phyloP scores from a whole-genome alignment of 2,113 vertebrate species.

The Lamprologus tigripictilis region DNA sequence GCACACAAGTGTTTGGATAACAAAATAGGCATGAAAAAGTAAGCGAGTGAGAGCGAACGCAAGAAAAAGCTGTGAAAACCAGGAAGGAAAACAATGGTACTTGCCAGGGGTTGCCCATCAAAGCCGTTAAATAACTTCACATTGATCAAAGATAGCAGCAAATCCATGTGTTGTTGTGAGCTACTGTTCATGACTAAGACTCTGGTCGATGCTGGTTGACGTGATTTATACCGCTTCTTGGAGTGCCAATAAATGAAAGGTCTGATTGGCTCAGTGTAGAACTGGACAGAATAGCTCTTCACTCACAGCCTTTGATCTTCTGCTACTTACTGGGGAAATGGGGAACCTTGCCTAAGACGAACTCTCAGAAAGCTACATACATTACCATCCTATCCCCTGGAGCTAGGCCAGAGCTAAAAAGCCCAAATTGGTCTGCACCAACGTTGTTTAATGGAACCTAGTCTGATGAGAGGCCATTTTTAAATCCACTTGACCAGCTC shows the following conservation, averaged over 20 bases:
- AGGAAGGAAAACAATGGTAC: slow-evolving; percentile 46
- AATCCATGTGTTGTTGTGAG: slow-evolving; percentile 74
- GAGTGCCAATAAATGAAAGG: slow-evolving; percentile 67
- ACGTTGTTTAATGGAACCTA: slow-evolving; percentile 47
- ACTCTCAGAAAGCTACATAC: slow-evolving; percentile 48
- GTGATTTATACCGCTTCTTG: slow-evolving; percentile 70
- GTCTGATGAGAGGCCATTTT: slow-evolving; percentile 52
- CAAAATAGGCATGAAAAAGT: slow-evolving; percentile 60
- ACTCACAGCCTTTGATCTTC: slow-evolving; percentile 57
- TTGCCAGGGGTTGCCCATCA: slow-evolving; percentile 41
- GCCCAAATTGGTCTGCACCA: slow-evolving; percentile 42
- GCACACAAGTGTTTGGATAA: slow-evolving; percentile 66
- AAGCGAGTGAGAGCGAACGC: slow-evolving; percentile 33
- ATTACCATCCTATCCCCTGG: slow-evolving; percentile 50
- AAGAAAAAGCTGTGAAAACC: slow-evolving; percentile 38
- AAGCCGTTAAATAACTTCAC: slow-evolving; percentile 69
- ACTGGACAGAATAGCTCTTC: slow-evolving; percentile 50
- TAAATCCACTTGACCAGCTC: slow-evolving; percentile 53
- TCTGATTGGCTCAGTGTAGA: slow-evolving; percentile 63
- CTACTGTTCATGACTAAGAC: slow-evolving; percentile 67
- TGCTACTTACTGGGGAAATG: slow-evolving; percentile 50
- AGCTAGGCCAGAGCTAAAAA: slow-evolving; percentile 58
- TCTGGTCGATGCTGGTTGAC: slow-evolving; percentile 64
- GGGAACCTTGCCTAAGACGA: slow-evolving; percentile 36
- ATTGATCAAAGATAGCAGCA: slow-evolving; percentile 74